Evolutionary conservation across 64 coral and sea anemone genomes (phyloP).

Genomic region (Anthopleura sola): DNA sequence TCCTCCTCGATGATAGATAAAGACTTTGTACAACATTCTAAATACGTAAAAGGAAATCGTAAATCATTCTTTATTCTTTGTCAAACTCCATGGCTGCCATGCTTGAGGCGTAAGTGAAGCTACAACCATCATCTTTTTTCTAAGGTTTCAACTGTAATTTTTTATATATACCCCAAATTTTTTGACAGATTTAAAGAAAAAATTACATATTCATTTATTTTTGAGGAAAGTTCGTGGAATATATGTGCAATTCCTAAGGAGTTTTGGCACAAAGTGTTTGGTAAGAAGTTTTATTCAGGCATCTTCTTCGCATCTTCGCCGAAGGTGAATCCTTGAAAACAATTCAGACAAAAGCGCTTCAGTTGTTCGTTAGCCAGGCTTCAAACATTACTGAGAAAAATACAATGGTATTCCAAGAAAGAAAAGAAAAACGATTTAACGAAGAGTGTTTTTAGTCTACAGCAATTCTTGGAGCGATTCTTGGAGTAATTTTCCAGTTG

Average conservation of each 20-base stretch:
- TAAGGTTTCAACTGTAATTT: neutral
- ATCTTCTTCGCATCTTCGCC: neutral
- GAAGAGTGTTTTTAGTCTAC: neutral
- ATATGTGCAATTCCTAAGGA: neutral
- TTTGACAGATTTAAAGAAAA: neutral
- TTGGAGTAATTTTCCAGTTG: neutral
- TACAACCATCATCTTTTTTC: neutral
- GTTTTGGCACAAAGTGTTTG: neutral
- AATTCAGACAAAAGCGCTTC: neutral
- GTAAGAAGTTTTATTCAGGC: neutral
- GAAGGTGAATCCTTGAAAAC: neutral
- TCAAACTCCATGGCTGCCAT: neutral
- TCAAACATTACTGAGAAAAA: neutral
- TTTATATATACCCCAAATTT: neutral
- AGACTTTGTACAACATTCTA: neutral
- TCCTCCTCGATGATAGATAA: neutral
- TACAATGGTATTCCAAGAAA: neutral
- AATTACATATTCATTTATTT: neutral
- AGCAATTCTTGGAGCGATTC: neutral
- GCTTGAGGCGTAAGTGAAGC: neutral
- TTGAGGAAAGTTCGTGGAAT: neutral
- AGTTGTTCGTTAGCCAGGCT: neutral
- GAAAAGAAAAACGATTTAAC: neutral
- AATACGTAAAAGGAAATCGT: neutral
- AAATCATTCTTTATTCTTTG: neutral